phyloP scores from a whole-genome alignment of 2,113 vertebrate genomes.

The Neogale vison region DNA sequence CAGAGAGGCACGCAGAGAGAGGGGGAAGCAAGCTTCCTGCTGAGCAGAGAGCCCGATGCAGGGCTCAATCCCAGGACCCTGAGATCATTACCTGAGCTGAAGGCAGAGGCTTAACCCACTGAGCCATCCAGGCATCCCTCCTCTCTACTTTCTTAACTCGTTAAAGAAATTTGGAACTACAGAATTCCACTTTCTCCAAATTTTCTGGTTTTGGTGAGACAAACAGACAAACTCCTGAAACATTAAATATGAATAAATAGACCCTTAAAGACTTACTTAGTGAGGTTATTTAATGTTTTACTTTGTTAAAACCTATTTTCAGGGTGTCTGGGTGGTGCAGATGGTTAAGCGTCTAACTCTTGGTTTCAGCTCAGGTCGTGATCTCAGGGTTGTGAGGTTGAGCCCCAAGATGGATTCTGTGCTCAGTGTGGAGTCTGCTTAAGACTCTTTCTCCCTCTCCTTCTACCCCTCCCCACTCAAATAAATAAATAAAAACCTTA shows the following conservation, averaged over 20 bases:
- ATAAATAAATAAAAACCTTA: no score
- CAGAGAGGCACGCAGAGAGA: no score
- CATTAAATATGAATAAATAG: neutral
- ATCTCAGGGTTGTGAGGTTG: neutral
- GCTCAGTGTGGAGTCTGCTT: neutral
- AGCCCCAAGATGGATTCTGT: neutral
- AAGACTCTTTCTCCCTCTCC: neutral
- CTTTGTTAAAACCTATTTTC: neutral
- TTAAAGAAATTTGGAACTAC: neutral
- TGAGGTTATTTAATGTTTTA: slow-evolving; percentile 40
- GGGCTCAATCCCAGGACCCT: no score
- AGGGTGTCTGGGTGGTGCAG: neutral
- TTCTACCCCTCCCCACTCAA: no score
- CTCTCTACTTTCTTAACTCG: slow-evolving; percentile 19
- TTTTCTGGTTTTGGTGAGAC: neutral
- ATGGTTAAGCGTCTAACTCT: neutral
- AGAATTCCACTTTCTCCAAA: slow-evolving; percentile 24
- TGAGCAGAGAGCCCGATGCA: no score
- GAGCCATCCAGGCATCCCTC: no score
- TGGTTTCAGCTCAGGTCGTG: neutral
- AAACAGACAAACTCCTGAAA: slow-evolving; percentile 3
- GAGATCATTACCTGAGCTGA: no score
- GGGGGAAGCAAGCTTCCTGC: no score
- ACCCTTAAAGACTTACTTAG: neutral
- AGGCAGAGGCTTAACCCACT: no score